These are phyloP conservation scores for Alethe diademata DNA, from an alignment of 2,113 vertebrate species.

Conservation along the genomic window DNA sequence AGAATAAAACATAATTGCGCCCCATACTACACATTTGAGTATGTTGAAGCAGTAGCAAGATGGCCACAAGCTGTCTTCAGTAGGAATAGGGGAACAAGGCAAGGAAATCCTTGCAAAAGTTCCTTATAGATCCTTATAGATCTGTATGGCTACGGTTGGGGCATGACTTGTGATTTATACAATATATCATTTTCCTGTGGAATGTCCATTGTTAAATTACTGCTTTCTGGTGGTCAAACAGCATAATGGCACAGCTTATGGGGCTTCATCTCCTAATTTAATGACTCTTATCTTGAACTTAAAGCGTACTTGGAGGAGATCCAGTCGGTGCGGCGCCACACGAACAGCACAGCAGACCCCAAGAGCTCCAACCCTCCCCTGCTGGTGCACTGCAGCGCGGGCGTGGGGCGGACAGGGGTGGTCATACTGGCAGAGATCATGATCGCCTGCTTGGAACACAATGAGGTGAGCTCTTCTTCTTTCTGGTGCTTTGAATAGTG, in stretches of 20 bases:
- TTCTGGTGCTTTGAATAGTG: neutral
- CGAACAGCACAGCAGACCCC: slow-evolving; percentile 88
- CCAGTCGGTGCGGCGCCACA: slow-evolving; percentile 95
- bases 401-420: slow-evolving; percentile 91
- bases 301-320: slow-evolving; percentile 95
- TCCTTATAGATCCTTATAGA: neutral
- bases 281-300: neutral
- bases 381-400: slow-evolving; percentile 95
- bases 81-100: neutral
- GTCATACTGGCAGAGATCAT: slow-evolving; percentile 94
- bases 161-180: neutral
- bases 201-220: neutral
- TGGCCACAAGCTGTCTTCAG: neutral
- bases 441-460: slow-evolving; percentile 96
- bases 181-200: neutral
- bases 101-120: neutral
- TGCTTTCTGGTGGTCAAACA: neutral
- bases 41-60: neutral
- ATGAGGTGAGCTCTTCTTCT: slow-evolving; percentile 79
- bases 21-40: neutral
- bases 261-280: neutral
- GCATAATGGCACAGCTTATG: neutral
- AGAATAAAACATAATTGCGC: neutral
- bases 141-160: neutral
- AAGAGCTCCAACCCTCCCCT: slow-evolving; percentile 82